Conservation (phyloP, 1,140 invertebrate species). For the Plodia interpunctella region DNA sequence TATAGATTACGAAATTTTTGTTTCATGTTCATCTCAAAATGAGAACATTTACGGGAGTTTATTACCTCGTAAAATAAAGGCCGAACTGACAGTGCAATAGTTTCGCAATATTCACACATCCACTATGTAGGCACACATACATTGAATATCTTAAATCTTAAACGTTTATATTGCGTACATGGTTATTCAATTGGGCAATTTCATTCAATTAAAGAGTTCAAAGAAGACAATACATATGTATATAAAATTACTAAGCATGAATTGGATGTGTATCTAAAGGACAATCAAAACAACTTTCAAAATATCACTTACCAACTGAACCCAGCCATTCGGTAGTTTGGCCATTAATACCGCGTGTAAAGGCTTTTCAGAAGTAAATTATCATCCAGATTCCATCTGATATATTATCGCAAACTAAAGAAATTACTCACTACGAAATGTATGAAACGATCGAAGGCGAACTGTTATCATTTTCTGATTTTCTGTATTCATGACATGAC, state of each 20-base stretch:
- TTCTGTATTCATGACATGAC: background rate
- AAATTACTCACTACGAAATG: constrained; percentile 17
- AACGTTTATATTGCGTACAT: constrained; percentile 21
- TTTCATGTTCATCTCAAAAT: background rate
- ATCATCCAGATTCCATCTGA: constrained; percentile 32
- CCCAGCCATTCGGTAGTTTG: constrained; percentile 75
- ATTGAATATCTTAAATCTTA: background rate
- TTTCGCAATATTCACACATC: constrained; percentile 18
- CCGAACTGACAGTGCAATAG: constrained; percentile 18
- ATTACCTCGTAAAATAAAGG: constrained; percentile 18
- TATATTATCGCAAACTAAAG: constrained; percentile 6
- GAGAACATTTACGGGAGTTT: constrained; percentile 4
- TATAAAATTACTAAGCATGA: constrained; percentile 30
- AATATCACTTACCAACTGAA: constrained; percentile 62
- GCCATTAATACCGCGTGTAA: constrained; percentile 66
- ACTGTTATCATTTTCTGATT: constrained; percentile 18
- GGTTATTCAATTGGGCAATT: constrained; percentile 47
- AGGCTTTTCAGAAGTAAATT: constrained; percentile 41
- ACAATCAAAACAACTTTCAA: background rate
- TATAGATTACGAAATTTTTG: background rate
- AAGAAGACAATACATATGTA: constrained; percentile 36
- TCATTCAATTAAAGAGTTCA: constrained; percentile 46
- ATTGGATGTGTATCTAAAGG: constrained; percentile 12
- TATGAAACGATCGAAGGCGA: background rate
- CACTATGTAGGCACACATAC: background rate